Evolutionary conservation across 2,888 invertebrate genomes (phyloP).

Genomic region (Dione juno): DNA sequence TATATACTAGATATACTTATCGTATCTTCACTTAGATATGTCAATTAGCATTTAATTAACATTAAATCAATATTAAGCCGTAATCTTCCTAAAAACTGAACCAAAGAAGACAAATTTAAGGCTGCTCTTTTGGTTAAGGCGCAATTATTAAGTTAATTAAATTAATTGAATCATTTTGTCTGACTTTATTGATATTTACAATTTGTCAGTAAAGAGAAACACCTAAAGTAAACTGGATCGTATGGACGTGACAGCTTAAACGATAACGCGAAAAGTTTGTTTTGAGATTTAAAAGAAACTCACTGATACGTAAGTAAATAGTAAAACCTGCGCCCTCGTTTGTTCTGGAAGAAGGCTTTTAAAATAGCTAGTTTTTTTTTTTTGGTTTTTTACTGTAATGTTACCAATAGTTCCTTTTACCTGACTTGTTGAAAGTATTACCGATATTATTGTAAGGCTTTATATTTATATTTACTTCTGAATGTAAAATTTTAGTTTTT

Average conservation of each 20-base stretch:
- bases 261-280: background rate
- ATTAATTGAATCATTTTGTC: background rate
- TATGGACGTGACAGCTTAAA: background rate
- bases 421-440: no score
- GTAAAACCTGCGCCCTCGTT: background rate
- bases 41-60: background rate
- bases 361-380: no score
- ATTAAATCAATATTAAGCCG: background rate
- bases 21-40: no score
- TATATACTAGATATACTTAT: background rate
- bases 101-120: no score
- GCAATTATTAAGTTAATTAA: background rate
- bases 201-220: slow-evolving; percentile 2
- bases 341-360: background rate
- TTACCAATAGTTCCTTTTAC: no score
- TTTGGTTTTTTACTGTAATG: no score
- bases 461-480: background rate
- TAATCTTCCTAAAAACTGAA: background rate
- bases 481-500: background rate
- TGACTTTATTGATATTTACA: slow-evolving; percentile 10
- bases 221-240: background rate
- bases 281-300: background rate
- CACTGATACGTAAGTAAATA: background rate
- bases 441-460: background rate
- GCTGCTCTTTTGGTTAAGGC: no score